phyloP scores from a whole-genome alignment of 2,113 vertebrate genomes.

The Elephantulus edwardii region DNA sequence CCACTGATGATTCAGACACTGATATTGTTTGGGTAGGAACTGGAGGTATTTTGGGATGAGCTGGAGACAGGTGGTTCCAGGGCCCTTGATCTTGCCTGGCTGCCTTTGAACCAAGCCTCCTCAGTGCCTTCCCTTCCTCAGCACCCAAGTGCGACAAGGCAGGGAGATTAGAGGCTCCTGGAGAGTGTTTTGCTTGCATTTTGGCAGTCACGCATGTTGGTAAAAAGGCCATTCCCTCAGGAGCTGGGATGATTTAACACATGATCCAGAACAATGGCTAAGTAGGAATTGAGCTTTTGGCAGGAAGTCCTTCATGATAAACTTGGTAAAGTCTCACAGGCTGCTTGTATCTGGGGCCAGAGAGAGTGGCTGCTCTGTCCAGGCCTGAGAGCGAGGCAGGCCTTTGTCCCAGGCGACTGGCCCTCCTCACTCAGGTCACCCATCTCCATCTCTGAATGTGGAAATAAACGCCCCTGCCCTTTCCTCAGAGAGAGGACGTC shows the following conservation, averaged over 20 bases:
- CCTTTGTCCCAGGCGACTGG: neutral
- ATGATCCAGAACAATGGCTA: conserved; percentile 58
- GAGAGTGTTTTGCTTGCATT: neutral
- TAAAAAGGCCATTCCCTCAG: conserved; percentile 36
- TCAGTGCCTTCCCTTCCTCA: neutral
- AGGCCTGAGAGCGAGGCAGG: neutral
- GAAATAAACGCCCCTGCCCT: neutral
- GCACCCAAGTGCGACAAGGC: neutral
- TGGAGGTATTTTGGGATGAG: neutral
- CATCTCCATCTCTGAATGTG: neutral
- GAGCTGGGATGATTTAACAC: conserved; percentile 45
- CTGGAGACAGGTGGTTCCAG: neutral
- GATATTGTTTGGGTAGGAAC: neutral
- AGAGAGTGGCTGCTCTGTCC: neutral
- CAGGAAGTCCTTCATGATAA: conserved; percentile 56
- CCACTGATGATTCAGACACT: rapidly evolving
- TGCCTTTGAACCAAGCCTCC: neutral
- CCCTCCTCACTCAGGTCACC: no score
- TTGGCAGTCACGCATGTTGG: neutral
- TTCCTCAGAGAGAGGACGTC: neutral
- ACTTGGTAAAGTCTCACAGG: neutral
- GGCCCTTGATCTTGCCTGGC: neutral
- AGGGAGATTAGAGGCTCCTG: neutral
- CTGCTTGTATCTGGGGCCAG: neutral
- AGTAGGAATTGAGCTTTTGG: conserved; percentile 47